phyloP scores from a whole-genome alignment of 2,113 vertebrate species.

The Mus musculus region DNA sequence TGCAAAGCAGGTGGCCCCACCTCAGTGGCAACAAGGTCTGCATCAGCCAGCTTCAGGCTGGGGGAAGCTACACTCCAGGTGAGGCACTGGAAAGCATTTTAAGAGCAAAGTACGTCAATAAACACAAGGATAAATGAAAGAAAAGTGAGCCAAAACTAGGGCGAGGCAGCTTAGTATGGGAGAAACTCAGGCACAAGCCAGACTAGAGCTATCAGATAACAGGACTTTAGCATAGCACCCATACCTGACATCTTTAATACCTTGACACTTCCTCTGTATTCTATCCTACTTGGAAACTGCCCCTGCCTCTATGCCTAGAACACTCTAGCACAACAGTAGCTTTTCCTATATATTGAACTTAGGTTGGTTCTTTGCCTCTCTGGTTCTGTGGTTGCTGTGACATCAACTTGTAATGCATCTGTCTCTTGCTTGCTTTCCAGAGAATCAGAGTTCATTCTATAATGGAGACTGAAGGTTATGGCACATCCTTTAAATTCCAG shows the following conservation, averaged over 20 bases:
- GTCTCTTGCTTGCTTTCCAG: background rate
- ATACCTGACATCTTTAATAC: too few relatives aligned
- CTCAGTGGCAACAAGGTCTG: too few relatives aligned
- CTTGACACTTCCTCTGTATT: background rate
- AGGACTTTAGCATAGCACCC: background rate
- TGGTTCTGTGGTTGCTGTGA: background rate
- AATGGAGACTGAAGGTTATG: background rate
- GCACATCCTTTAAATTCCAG: background rate
- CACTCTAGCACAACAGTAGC: too few relatives aligned
- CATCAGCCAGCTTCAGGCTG: too few relatives aligned
- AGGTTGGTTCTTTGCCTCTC: background rate
- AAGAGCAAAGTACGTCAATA: background rate
- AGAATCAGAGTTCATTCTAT: background rate
- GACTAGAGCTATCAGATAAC: background rate
- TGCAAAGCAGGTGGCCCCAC: too few relatives aligned
- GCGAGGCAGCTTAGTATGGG: background rate
- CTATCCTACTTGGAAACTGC: background rate
- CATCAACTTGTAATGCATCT: background rate
- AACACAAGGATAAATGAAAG: background rate
- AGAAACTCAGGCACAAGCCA: background rate
- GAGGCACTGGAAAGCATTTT: background rate
- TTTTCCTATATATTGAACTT: fast-evolving
- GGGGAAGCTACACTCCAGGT: too few relatives aligned
- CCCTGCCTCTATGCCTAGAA: background rate
- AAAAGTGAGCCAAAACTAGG: background rate